Evolutionary conservation across 2,888 invertebrate species (phyloP).

Genomic region (Stramonita haemastoma): DNA sequence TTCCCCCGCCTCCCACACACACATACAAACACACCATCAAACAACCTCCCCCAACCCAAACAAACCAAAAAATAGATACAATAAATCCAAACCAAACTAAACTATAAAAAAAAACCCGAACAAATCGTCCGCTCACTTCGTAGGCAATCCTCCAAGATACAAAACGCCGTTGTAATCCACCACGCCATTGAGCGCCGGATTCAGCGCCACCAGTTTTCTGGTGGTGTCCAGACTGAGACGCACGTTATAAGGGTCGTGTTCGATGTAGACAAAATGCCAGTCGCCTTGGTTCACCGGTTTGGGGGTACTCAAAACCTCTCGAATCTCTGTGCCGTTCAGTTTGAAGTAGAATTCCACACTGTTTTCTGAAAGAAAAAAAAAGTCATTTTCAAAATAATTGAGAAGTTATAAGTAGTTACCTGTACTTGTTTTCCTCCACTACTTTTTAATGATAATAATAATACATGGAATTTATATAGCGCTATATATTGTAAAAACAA

Average conservation of each 20-base stretch:
- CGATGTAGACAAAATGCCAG: slow-evolving; percentile 97
- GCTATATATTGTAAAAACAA: not conserved
- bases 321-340: slow-evolving; percentile 72
- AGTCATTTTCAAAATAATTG: too few species aligned
- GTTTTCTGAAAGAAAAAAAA: slow-evolving; percentile 56
- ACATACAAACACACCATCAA: not conserved
- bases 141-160: slow-evolving; percentile 62
- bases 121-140: slow-evolving; percentile 40
- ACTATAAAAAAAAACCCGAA: not conserved
- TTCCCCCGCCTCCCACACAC: not conserved
- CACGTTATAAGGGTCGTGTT: slow-evolving; percentile 90
- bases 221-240: slow-evolving; percentile 61
- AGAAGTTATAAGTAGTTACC: too few species aligned
- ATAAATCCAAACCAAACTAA: too few species aligned
- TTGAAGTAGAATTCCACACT: slow-evolving; percentile 60
- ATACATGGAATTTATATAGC: too few species aligned
- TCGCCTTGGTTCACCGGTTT: slow-evolving; percentile 92
- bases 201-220: slow-evolving; percentile 38
- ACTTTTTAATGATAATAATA: too few species aligned
- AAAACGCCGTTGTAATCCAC: slow-evolving; percentile 57
- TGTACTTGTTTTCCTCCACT: too few species aligned
- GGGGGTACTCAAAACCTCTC: slow-evolving; percentile 89
- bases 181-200: slow-evolving; percentile 48
- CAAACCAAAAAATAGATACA: too few species aligned
- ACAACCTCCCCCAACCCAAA: not conserved